These are phyloP conservation scores for Drosophila saltans DNA, from an alignment of 1,140 invertebrate genomes.

Conservation along the genomic window DNA sequence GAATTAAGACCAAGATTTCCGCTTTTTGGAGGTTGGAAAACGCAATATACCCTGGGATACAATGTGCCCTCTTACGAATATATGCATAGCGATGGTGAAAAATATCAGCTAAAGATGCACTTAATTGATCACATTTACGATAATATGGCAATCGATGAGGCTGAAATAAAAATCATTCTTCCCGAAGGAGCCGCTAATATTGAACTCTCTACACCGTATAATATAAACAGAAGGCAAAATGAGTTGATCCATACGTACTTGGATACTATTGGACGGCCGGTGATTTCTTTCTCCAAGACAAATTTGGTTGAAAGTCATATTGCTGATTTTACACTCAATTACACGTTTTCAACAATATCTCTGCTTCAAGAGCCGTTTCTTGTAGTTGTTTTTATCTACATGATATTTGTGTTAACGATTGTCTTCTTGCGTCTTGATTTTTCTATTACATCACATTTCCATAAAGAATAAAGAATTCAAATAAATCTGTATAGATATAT, in stretches of 20 bases:
- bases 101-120: conserved; percentile 95
- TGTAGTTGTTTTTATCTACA: no score
- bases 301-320: no score
- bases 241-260: conserved; percentile 96
- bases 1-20: conserved; percentile 98
- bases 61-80: conserved; percentile 99
- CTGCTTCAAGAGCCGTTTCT: no score
- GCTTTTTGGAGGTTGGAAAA: conserved; percentile 99
- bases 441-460: no score
- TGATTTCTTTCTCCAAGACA: no score
- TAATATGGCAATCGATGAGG: conserved; percentile 97
- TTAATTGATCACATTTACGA: conserved; percentile 98
- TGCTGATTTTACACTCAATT: no score
- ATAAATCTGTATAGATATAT: no score
- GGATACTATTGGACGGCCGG: conserved; percentile 87
- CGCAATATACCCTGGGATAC: conserved; percentile 98
- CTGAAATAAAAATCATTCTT: conserved; percentile 95
- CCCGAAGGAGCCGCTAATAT: conserved; percentile 96
- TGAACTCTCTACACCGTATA: conserved; percentile 92
- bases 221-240: conserved; percentile 89
- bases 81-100: conserved; percentile 91
- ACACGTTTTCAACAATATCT: no score
- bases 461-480: no score
- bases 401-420: no score
- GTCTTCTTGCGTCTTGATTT: no score